Evolutionary conservation across 1,140 invertebrate genomes (phyloP), one percentile per base, ranked within the genome.

Genomic region (Laupala kohalensis): DNA sequence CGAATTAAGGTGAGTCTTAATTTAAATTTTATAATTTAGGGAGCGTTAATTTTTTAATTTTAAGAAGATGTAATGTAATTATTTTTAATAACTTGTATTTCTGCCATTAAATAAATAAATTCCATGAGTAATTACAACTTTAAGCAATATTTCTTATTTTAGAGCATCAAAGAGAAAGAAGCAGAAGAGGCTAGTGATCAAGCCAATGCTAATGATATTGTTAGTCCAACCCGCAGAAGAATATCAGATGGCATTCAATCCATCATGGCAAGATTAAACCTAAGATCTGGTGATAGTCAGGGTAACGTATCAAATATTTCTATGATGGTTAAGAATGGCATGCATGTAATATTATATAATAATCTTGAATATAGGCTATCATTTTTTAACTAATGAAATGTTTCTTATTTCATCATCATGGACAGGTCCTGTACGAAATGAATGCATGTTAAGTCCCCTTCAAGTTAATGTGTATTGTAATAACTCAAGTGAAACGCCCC

Each of bases 171-270:
- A 29, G 67, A 68, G 23, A 27, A 37, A 71, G 68, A 72, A 74
- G 29, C 73, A 67, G 64, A 69, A 74, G 71, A 78, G 37, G 74
- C 75, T 75, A 65, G 26, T 24, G 72, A 71, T 23, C 27, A 65
- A 26, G 37, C 71, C 29, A 76, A 67, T 24, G 37, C 72, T 12
- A 75, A 78, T 69, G 73, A 79, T n/a, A 76, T 81, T 29, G 72
- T 83, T 3, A 87, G 85, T 76, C 86, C 89, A 0, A 90, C 89
- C 0, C 87, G 89, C 24, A 85, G 87, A 73, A 85, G 90, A 70
- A 92, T 95, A 73, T 94, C 93, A 0, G 89, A 90, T 76, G 92
- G 93, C 2, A 95, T 96, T 74, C 92, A 94, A 75, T 89, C 90
- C 64, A 89, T 95, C 29, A 92, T 95, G 85, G 92, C 90, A 6